Evolutionary conservation across 2,797 vertebrate genomes (phyloP).

Genomic region (Smutsia temminckii): DNA sequence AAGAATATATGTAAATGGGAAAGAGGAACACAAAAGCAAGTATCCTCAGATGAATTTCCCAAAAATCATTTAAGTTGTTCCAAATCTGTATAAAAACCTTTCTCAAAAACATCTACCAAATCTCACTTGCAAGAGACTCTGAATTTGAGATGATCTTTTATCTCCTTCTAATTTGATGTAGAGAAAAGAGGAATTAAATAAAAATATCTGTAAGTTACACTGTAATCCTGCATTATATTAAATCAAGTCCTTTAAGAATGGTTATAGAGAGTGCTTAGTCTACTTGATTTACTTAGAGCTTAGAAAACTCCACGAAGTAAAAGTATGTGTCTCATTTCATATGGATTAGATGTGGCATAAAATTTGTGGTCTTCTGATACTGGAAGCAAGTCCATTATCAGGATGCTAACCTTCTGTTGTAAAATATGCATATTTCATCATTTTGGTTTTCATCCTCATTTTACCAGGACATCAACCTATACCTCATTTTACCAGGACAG

Average conservation of each 20-base stretch:
- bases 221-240: background rate
- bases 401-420: background rate
- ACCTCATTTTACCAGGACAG: background rate
- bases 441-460: background rate
- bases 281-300: background rate
- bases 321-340: background rate
- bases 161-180: background rate
- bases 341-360: background rate
- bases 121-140: background rate
- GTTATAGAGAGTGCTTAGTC: background rate
- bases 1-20: background rate
- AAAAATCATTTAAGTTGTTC: background rate
- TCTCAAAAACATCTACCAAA: background rate
- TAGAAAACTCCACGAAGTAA: background rate
- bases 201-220: background rate
- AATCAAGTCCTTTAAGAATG: background rate
- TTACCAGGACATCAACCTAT: background rate
- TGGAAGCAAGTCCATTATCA: background rate
- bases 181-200: background rate
- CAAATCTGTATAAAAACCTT: constrained; percentile 14
- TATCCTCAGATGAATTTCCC: background rate
- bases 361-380: background rate
- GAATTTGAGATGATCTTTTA: background rate
- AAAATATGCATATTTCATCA: constrained; percentile 15
- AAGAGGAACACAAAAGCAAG: background rate